These are phyloP conservation scores for Serranus cabrilla DNA, from an alignment of 2,797 vertebrate genomes.

Conservation along the genomic window DNA sequence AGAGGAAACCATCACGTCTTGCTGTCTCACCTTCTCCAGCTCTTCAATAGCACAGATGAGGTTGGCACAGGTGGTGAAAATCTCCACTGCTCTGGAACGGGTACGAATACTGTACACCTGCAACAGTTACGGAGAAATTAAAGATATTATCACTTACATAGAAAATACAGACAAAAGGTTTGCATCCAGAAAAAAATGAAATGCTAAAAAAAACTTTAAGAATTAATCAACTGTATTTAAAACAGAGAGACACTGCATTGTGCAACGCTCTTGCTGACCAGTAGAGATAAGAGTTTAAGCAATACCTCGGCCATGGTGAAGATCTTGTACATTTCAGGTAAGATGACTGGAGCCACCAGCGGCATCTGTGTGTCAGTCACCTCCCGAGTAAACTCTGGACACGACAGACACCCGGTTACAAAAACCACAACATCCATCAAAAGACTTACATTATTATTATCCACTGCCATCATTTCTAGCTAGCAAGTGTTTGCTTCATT, in stretches of 20 bases:
- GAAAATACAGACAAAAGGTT: neutral
- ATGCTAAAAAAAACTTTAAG: neutral
- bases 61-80: conserved; percentile 99
- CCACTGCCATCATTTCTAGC: too few relatives aligned
- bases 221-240: neutral
- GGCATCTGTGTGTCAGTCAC: conserved; percentile 99
- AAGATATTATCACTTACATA: neutral
- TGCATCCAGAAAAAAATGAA: neutral
- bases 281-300: neutral
- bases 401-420: neutral
- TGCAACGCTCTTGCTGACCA: neutral
- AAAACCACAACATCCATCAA: neutral
- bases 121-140: neutral
- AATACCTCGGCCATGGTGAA: conserved; percentile 98
- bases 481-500: too few relatives aligned
- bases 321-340: conserved; percentile 99
- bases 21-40: conserved; percentile 90
- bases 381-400: conserved; percentile 95
- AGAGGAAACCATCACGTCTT: neutral
- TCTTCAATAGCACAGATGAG: conserved; percentile 99
- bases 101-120: conserved; percentile 98
- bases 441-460: too few relatives aligned
- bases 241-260: neutral
- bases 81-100: conserved; percentile 96
- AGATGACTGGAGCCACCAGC: conserved; percentile 96